phyloP scores from a whole-genome alignment of 2,113 vertebrate species.

The Gila orcuttii region DNA sequence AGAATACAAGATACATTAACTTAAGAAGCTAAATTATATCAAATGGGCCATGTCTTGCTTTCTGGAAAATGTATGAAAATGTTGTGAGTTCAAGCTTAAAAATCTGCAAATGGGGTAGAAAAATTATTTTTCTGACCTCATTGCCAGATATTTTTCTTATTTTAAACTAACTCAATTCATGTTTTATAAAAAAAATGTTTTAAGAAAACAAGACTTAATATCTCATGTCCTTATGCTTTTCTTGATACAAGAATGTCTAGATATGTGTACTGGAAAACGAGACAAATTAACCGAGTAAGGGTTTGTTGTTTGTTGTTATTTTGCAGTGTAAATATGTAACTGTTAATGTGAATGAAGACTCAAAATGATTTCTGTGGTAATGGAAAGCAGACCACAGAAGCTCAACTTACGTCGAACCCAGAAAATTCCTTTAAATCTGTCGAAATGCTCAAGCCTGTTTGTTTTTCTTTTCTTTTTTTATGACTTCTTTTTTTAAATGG shows the following conservation, averaged over 20 bases:
- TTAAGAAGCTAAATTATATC: background rate
- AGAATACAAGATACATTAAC: background rate
- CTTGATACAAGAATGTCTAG: background rate
- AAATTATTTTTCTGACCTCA: background rate
- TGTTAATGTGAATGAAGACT: background rate
- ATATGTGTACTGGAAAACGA: background rate
- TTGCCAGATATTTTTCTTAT: background rate
- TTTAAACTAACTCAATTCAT: background rate
- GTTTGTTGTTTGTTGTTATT: background rate
- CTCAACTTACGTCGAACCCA: background rate
- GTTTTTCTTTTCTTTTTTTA: conserved; percentile 46
- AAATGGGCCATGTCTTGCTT: background rate
- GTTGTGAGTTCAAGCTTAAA: background rate
- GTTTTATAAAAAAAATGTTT: no score
- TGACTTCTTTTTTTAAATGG: conserved; percentile 40
- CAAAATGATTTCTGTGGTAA: background rate
- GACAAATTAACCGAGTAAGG: no score
- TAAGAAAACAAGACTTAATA: no score
- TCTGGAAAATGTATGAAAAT: background rate
- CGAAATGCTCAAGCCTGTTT: conserved; percentile 42
- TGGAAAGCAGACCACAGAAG: background rate
- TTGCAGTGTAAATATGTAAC: background rate
- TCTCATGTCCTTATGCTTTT: background rate
- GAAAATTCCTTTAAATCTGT: conserved; percentile 45
- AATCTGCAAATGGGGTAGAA: background rate